Base-by-base conservation (phyloP, 2,797 vertebrate genomes). In the Astyanax mexicanus region DNA sequence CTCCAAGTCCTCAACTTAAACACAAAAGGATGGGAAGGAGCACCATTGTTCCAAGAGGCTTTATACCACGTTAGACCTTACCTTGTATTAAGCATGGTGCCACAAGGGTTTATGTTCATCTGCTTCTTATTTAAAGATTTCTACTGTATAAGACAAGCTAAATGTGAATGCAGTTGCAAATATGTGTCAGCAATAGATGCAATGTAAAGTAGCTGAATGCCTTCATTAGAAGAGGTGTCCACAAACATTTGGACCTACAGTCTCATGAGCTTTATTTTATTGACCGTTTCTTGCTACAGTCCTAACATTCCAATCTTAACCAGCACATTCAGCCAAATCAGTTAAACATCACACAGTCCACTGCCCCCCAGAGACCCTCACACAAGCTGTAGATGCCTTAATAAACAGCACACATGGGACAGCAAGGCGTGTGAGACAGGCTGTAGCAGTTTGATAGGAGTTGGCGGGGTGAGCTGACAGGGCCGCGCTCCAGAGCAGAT, bases 401-500 rank as follows among this genome's bases (percentile, higher is more conserved):
- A 67, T 66, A 47, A 66, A 66, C 44, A 67, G n/a, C 47, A 52
- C 25, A 51, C 15, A 1, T 1, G 11, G 32, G 32, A 4, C 52
- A 38, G 9, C 38, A 25, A 38, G 45, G 35, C 66, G 47, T 0
- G 42, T 10, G 23, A 45, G 25, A 67, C n/a, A 27, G 17, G 17
- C 29, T 6, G 44, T 19, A 51, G 6, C 65, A 21, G 25, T 49
- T 66, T 47, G 44, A 49, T 19, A n/a, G 45, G 45, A 51, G 27
- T 49, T 27, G 35, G 32, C 49, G 10, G 35, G 35, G 19, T 55
- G 35, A 17, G n/a, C 51, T 69, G 67, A 42, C 51, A 40, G 51
- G 51, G 51, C 37, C 25, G 37, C 13, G 29, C 29, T 67, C 65
- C 51, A 55, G 51, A 40, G 51, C 68, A 27, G 21, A 57, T 70